phyloP scores from a whole-genome alignment of 35 echinoderm and acorn worm species.

The Stichopus chloronotus region DNA sequence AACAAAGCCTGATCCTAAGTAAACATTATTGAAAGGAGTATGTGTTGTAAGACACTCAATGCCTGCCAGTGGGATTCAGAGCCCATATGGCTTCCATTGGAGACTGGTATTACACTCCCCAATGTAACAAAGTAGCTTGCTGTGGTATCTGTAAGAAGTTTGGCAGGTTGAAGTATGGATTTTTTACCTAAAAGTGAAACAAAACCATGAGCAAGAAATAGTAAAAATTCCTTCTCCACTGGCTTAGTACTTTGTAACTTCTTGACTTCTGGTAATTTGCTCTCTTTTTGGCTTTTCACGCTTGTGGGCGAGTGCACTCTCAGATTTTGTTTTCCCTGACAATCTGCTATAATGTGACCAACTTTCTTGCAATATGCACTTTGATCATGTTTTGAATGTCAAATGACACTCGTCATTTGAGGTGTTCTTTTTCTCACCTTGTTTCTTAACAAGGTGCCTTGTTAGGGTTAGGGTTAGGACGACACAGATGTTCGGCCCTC shows the following conservation, averaged over 20 bases:
- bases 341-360: background rate
- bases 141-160: background rate
- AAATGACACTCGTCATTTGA: background rate
- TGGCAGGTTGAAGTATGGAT: background rate
- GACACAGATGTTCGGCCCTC: no score
- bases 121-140: background rate
- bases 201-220: background rate
- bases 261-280: background rate
- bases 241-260: background rate
- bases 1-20: constrained; percentile 2
- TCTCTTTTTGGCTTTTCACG: background rate
- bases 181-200: constrained; percentile 13
- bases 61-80: background rate
- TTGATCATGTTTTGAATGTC: background rate
- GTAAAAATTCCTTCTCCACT: constrained; percentile 3
- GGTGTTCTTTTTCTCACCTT: no score
- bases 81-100: background rate
- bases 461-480: background rate
- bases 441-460: background rate
- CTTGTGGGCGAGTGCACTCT: background rate
- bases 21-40: background rate
- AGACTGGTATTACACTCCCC: background rate
- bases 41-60: background rate
- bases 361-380: constrained; percentile 39
- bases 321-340: background rate